Conservation (phyloP, 2,888 invertebrate genomes). For the Disparrhopalites patrizii region DNA sequence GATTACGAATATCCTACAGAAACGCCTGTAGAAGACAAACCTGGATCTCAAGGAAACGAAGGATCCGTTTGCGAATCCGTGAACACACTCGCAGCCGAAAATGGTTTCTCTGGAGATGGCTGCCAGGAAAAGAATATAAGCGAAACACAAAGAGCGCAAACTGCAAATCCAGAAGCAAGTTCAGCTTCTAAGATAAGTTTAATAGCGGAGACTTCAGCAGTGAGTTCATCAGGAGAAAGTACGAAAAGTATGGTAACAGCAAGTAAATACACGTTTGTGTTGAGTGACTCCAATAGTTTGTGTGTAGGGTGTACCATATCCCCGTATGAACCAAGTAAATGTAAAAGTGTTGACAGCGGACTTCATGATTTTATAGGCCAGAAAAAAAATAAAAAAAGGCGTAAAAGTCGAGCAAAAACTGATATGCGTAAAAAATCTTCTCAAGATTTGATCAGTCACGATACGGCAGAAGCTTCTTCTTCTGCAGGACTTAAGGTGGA, state of each 20-base stretch:
- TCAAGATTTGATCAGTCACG: neutral
- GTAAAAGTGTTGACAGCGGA: slow-evolving; percentile 9
- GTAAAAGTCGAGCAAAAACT: slow-evolving; percentile 5
- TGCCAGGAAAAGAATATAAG: too few relatives aligned
- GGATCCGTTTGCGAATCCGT: too few relatives aligned
- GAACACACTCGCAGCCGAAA: too few relatives aligned
- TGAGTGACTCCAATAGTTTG: slow-evolving; percentile 40
- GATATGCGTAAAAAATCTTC: slow-evolving; percentile 5
- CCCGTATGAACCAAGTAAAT: slow-evolving; percentile 19
- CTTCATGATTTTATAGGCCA: slow-evolving; percentile 14
- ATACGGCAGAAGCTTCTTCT: neutral
- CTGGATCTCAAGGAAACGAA: too few relatives aligned
- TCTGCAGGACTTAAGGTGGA: slow-evolving; percentile 1
- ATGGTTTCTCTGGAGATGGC: too few relatives aligned
- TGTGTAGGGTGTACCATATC: slow-evolving; percentile 41
- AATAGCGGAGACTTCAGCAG: too few relatives aligned
- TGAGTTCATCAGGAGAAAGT: slow-evolving; percentile 3
- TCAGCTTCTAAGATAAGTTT: too few relatives aligned
- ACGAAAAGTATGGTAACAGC: neutral
- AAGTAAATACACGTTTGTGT: slow-evolving; percentile 38
- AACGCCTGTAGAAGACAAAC: too few relatives aligned
- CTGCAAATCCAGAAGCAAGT: too few relatives aligned
- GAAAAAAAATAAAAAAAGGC: slow-evolving; percentile 22
- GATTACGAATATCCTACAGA: slow-evolving; percentile 39
- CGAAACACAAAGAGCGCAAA: too few relatives aligned